phyloP scores from a whole-genome alignment of 1,140 invertebrate species.

The Trachymyrmex cornetzi region DNA sequence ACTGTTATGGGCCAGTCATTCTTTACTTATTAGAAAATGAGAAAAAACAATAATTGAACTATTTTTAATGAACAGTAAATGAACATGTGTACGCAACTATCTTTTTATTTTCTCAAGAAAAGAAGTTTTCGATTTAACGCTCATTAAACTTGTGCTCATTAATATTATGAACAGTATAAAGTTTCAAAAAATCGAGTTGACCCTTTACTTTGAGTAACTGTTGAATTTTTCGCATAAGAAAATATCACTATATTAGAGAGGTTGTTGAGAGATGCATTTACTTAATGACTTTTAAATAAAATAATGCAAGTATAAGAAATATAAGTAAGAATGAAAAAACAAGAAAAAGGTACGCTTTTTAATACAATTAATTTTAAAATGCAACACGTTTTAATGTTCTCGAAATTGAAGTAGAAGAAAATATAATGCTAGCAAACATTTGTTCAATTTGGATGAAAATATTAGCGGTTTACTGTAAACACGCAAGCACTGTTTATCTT shows the following conservation, averaged over 20 bases:
- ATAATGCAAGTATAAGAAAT: background rate
- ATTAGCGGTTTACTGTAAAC: background rate
- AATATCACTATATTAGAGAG: background rate
- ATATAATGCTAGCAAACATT: background rate
- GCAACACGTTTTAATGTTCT: background rate
- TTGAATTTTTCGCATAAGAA: background rate
- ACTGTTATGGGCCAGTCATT: background rate
- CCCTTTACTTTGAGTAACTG: background rate
- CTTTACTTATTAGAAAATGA: background rate
- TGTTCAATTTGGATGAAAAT: background rate
- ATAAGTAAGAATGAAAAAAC: background rate
- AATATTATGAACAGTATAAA: background rate
- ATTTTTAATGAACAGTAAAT: constrained; percentile 78
- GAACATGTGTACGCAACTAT: background rate
- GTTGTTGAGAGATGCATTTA: background rate
- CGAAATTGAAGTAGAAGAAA: background rate
- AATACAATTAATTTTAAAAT: background rate
- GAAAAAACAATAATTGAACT: background rate
- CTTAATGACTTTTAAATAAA: background rate
- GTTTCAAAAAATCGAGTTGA: background rate
- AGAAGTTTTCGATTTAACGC: background rate
- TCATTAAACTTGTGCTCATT: constrained; percentile 10
- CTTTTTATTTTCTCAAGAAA: background rate
- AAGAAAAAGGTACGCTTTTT: background rate
- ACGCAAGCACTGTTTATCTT: background rate